Percentiles rank a stretch among this genome's conserved stretches.
phyloP scores from a whole-genome alignment of 1,140 invertebrate genomes.

The Heliothis subflexa region DNA sequence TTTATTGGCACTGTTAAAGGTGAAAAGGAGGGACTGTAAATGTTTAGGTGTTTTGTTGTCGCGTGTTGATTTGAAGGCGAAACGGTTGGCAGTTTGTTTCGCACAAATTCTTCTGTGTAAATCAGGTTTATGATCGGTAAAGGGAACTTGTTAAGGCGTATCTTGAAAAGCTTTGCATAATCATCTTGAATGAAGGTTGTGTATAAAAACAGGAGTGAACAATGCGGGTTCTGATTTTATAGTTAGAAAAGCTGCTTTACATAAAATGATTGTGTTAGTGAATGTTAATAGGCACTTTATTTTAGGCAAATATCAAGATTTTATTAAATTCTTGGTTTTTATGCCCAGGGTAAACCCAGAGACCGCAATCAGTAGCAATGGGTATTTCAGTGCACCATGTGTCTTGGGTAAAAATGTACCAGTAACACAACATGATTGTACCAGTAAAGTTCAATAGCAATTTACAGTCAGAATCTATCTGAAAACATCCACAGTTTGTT shows the following conservation, averaged over 20 bases:
- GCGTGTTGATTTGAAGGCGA: conserved; percentile 27
- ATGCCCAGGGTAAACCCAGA: no score
- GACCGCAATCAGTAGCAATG: no score
- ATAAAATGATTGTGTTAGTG: no score
- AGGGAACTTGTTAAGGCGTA: conserved; percentile 26
- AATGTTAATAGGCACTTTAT: no score
- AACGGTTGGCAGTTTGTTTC: conserved; percentile 1
- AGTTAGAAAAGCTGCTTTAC: no score
- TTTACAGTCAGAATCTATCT: background rate
- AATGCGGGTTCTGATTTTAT: no score
- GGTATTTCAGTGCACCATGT: no score
- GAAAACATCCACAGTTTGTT: background rate
- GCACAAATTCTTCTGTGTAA: conserved; percentile 26
- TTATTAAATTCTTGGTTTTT: no score
- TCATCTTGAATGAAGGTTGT: conserved; percentile 4
- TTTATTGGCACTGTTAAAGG: conserved; percentile 1
- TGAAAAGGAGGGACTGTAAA: conserved; percentile 24
- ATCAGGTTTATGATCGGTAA: conserved; percentile 36
- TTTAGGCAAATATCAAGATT: no score
- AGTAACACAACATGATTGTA: no score
- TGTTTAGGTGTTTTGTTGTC: conserved; percentile 26
- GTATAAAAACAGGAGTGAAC: conserved; percentile 2
- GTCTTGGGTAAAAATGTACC: no score
- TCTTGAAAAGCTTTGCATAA: conserved; percentile 7
- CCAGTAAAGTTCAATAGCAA: background rate